Conservation (phyloP, 2,888 invertebrate species). For the Endomychus coccineus region DNA sequence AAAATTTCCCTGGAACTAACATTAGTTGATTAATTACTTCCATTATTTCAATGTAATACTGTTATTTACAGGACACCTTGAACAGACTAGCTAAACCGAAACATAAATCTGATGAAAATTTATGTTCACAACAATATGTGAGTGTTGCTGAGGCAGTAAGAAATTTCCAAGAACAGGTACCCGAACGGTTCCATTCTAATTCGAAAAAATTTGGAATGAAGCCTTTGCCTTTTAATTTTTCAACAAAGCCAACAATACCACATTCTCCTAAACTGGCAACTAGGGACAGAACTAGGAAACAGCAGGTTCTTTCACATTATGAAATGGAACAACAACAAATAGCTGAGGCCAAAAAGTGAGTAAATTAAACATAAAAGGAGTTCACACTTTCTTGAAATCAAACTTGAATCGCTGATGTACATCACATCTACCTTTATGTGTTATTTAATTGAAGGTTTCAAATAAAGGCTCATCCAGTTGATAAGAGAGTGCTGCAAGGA, state of each 20-base stretch:
- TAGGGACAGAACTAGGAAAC: constrained; percentile 7
- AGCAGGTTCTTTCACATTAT: constrained; percentile 5
- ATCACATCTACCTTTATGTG: too few species aligned
- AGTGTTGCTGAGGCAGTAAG: constrained; percentile 12
- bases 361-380: not conserved
- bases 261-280: constrained; percentile 11
- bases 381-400: not conserved
- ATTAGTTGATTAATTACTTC: too few species aligned
- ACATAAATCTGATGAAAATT: constrained; percentile 4
- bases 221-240: not conserved
- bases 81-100: constrained; percentile 10
- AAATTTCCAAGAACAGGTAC: constrained; percentile 12
- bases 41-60: constrained; percentile 3
- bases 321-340: constrained; percentile 6
- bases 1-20: too few species aligned
- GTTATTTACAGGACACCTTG: constrained; percentile 7
- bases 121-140: constrained; percentile 9
- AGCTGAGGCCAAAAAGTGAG: constrained; percentile 6
- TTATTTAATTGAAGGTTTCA: constrained; percentile 50
- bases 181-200: constrained; percentile 9
- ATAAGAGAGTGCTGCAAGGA: constrained; percentile 51
- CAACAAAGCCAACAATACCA: constrained; percentile 10
- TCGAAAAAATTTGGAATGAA: constrained; percentile 2
- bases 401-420: not conserved
- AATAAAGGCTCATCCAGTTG: constrained; percentile 61